phyloP scores from a whole-genome alignment of 1,140 invertebrate species.

The Ceratina calcarata region DNA sequence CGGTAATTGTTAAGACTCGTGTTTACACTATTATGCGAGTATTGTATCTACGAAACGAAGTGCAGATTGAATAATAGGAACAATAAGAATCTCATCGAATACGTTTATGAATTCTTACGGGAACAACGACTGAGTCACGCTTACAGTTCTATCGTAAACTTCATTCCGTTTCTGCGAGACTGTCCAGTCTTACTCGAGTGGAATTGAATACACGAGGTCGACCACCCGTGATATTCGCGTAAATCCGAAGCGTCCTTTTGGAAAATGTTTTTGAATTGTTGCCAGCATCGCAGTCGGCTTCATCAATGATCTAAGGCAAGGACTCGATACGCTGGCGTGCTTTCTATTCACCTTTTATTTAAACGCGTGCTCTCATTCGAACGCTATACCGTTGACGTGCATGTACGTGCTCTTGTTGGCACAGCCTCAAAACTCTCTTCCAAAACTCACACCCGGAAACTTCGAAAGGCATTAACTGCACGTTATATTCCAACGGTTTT shows the following conservation, averaged over 20 bases:
- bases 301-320: conserved; percentile 1
- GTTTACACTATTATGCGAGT: conserved; percentile 29
- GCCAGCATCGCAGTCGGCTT: conserved; percentile 9
- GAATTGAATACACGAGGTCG: not conserved
- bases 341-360: conserved; percentile 30
- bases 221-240: not conserved
- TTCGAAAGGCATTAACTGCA: not conserved
- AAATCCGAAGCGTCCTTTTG: conserved; percentile 1
- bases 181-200: too few relatives aligned
- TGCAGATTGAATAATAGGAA: not conserved
- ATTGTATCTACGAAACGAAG: not conserved
- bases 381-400: not conserved
- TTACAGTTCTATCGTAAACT: too few relatives aligned
- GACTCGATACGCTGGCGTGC: not conserved
- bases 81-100: not conserved
- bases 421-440: conserved; percentile 7
- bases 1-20: conserved; percentile 34
- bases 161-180: too few relatives aligned
- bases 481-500: not conserved
- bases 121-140: too few relatives aligned
- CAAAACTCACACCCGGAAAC: conserved; percentile 9
- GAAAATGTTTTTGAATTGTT: not conserved
- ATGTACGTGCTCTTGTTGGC: not conserved
- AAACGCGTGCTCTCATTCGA: conserved; percentile 9
- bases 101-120: not conserved